Evolutionary conservation across 2,113 vertebrate genomes (phyloP).

Genomic region (Ivindomyrus marchei): DNA sequence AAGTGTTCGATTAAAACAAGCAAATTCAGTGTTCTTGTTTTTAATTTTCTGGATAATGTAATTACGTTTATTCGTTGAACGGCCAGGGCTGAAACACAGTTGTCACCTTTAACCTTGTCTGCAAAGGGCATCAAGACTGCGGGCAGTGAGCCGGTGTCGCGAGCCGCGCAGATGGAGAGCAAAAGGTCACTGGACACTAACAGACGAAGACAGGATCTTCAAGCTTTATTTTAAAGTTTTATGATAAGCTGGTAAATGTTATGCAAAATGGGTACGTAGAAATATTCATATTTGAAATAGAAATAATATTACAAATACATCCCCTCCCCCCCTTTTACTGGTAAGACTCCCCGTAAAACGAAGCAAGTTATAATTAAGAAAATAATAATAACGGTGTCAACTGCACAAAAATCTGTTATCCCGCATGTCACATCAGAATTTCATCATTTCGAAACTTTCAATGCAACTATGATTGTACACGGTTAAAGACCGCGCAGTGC

Average conservation of each 20-base stretch:
- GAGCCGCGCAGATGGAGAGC: background rate
- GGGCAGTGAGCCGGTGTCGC: background rate
- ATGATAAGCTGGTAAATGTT: background rate
- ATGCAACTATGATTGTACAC: background rate
- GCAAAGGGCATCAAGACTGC: background rate
- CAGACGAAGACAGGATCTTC: background rate
- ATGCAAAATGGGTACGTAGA: background rate
- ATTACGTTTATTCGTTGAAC: background rate
- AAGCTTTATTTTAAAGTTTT: background rate
- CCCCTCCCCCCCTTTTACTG: background rate
- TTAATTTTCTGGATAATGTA: background rate
- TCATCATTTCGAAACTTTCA: background rate
- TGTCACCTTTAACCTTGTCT: conserved; percentile 13
- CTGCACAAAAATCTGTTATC: background rate
- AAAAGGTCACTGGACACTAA: conserved; percentile 6
- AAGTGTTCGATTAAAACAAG: background rate
- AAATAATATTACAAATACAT: background rate
- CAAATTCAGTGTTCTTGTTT: background rate
- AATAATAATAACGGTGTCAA: background rate
- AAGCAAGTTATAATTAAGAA: background rate
- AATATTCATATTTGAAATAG: background rate
- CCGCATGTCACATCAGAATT: background rate
- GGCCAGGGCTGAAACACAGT: background rate
- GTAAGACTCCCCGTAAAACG: background rate
- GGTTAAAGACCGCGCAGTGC: background rate